Percentiles rank a stretch among this genome's conserved stretches.
phyloP scores from a whole-genome alignment of 2,888 invertebrate species.

The Willowsia nigromaculata region DNA sequence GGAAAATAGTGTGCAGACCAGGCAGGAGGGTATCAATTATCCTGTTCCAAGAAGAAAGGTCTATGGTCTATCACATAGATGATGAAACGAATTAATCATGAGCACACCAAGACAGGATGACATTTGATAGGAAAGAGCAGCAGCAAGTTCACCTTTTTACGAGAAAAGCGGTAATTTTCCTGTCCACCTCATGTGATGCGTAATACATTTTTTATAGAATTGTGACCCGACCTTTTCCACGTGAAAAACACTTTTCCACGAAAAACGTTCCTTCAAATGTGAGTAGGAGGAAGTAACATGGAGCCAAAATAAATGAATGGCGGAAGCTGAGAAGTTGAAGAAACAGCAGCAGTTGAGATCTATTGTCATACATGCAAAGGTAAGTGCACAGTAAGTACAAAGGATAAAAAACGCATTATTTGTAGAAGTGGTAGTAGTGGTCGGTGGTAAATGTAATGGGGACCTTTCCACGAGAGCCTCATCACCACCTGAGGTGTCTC shows the following conservation, averaged over 20 bases:
- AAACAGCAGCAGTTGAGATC: conserved; percentile 10
- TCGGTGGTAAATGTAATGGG: conserved; percentile 23
- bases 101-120: conserved; percentile 42
- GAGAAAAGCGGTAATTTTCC: conserved; percentile 34
- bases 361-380: not conserved
- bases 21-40: conserved; percentile 32
- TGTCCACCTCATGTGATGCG: conserved; percentile 35
- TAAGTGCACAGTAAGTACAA: not conserved
- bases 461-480: conserved; percentile 30
- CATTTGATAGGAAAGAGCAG: conserved; percentile 14
- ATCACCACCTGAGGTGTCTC: conserved; percentile 62
- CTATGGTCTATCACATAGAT: not conserved
- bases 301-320: conserved; percentile 20
- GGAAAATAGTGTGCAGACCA: not conserved
- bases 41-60: not conserved
- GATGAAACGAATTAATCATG: conserved; percentile 57
- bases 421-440: not conserved
- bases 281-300: conserved; percentile 20
- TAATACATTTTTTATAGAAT: not conserved
- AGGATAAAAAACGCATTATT: not conserved
- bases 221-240: conserved; percentile 38
- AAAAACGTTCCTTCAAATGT: not conserved
- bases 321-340: conserved; percentile 42
- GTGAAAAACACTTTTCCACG: conserved; percentile 31
- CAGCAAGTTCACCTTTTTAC: not conserved